A percentile compares a stretch with the other conserved stretches of the same genome.
These are phyloP conservation scores for Turritopsis rubra DNA, from an alignment of 30 jellyfish, hydroid and myxozoan genomes.

Conservation along the genomic window DNA sequence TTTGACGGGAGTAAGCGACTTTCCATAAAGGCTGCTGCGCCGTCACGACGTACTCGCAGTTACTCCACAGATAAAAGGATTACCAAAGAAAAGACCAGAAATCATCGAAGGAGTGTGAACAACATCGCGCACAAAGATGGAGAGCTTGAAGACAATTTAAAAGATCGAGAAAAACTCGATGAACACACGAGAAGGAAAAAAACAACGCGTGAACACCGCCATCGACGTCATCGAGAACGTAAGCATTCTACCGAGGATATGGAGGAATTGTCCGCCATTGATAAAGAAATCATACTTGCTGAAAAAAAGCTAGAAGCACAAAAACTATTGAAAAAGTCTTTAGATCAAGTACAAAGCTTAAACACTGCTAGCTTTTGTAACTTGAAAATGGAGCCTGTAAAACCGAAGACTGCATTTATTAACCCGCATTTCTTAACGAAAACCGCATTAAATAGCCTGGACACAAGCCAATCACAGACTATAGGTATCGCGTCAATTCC, in stretches of 20 bases:
- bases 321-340: slow-evolving; percentile 27
- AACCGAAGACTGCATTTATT: slow-evolving; percentile 30
- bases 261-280: background rate
- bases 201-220: background rate
- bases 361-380: background rate
- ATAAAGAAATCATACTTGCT: slow-evolving; percentile 26
- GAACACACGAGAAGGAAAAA: slow-evolving; percentile 5
- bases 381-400: slow-evolving; percentile 7
- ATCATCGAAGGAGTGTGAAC: background rate
- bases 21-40: slow-evolving; percentile 16
- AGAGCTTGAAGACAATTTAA: slow-evolving; percentile 25
- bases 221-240: background rate
- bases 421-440: slow-evolving; percentile 34
- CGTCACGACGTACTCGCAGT: slow-evolving; percentile 10
- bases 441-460: background rate
- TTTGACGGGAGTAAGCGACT: slow-evolving; percentile 26
- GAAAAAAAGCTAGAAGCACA: slow-evolving; percentile 34
- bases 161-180: background rate
- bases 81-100: background rate
- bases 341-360: slow-evolving; percentile 36
- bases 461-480: slow-evolving; percentile 21
- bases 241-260: background rate
- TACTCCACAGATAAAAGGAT: background rate
- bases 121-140: slow-evolving; percentile 30
- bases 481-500: background rate